Conservation (phyloP, 35 echinoderm and acorn worm genomes). For the Eucidaris tribuloides region DNA sequence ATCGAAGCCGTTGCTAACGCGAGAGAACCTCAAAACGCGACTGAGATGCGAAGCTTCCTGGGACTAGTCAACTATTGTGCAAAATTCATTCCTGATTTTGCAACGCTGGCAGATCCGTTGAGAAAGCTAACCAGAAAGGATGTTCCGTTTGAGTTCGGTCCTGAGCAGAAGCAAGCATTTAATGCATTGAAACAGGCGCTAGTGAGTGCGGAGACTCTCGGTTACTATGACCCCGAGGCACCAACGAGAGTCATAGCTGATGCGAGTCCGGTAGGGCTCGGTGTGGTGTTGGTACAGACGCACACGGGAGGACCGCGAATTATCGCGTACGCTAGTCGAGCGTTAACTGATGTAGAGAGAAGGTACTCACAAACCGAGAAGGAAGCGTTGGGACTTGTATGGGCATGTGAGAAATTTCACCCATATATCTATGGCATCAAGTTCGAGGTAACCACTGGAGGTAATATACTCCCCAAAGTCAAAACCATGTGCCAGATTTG, state of each 20-base stretch:
- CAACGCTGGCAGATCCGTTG: constrained; percentile 51
- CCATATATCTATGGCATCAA: constrained; percentile 37
- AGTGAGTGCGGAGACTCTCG: constrained; percentile 19
- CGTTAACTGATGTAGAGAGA: constrained; percentile 41
- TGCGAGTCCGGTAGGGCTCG: constrained; percentile 51
- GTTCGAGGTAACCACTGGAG: constrained; percentile 45
- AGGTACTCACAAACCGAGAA: constrained; percentile 58
- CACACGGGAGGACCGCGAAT: not conserved
- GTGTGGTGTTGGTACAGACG: constrained; percentile 35
- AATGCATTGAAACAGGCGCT: constrained; percentile 42
- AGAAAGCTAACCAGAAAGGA: constrained; percentile 46
- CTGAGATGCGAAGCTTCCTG: constrained; percentile 53
- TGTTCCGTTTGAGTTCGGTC: constrained; percentile 34
- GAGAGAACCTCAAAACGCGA: constrained; percentile 20
- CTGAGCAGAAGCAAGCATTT: constrained; percentile 18
- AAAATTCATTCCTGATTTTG: constrained; percentile 64
- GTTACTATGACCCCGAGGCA: constrained; percentile 52
- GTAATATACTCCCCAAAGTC: constrained; percentile 8
- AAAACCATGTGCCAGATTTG: too few species aligned
- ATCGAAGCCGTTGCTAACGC: constrained; percentile 30
- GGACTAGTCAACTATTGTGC: constrained; percentile 46
- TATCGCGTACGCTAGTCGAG: constrained; percentile 25
- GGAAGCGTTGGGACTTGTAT: constrained; percentile 49
- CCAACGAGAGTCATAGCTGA: constrained; percentile 26
- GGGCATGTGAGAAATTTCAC: constrained; percentile 50